phyloP scores from a whole-genome alignment of 2,113 vertebrate genomes.

The Brienomyrus longianalis region DNA sequence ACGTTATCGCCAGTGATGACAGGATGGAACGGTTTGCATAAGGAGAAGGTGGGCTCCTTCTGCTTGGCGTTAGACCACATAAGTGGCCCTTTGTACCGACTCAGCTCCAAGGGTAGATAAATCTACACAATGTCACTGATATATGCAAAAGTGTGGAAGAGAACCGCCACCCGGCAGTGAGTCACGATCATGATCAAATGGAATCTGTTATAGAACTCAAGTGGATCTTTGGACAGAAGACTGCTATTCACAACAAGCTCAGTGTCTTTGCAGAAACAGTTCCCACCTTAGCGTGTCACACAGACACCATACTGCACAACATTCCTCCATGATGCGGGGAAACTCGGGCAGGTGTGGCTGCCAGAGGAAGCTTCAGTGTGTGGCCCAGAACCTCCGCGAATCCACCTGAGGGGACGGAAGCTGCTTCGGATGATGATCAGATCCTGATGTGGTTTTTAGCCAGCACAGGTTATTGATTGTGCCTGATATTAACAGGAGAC shows the following conservation, averaged over 20 bases:
- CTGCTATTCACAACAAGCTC: background rate
- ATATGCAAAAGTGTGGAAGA: background rate
- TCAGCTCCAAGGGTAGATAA: background rate
- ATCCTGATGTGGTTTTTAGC: constrained; percentile 37
- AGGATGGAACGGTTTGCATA: background rate
- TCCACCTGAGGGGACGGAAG: constrained; percentile 18
- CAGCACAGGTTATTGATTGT: constrained; percentile 43
- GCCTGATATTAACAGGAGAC: constrained; percentile 35
- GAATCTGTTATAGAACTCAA: background rate
- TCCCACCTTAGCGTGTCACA: background rate
- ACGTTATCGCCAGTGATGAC: background rate
- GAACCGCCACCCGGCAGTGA: background rate
- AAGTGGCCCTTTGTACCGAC: background rate
- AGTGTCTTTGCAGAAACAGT: background rate
- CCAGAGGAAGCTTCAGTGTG: background rate
- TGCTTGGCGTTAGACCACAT: background rate
- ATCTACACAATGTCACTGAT: background rate
- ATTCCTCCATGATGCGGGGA: background rate
- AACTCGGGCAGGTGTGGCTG: background rate
- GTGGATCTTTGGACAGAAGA: background rate
- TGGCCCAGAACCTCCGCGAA: too few relatives aligned
- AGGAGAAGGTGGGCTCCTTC: background rate
- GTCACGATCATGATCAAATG: background rate
- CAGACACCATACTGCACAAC: background rate
- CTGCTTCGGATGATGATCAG: background rate